Base-by-base conservation (phyloP, 2,113 vertebrate species). In the Chrysemys picta region DNA sequence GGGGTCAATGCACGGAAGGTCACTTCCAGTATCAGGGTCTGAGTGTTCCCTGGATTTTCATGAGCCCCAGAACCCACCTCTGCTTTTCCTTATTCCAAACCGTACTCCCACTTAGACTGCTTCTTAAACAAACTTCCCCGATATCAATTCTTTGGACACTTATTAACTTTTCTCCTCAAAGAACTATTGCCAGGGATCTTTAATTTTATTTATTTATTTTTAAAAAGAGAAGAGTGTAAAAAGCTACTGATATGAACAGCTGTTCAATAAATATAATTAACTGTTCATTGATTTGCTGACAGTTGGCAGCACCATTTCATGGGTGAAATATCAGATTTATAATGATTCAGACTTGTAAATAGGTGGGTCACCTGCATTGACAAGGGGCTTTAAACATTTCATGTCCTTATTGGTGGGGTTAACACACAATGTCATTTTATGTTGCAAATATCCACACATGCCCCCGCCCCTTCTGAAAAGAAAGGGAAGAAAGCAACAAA, bases 261-360 rank as follows among this genome's bases (percentile, higher is more conserved):
- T 96, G 95, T 94, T 82, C 80, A 72, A 89, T 17, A 95, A 94
- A 85, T 86, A 87, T 56, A 93, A 94, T 92, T 91, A 96, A 96
- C 92, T 96, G 89, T 95, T 96, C 89, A 82, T n/a, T 91, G 91
- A 96, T 87, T 38, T 96, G 89, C 72, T 95, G 95, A 95, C 92
- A 91, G 87, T 89, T 97, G 94, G 93, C 93, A 94, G 50, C 92
- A 91, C 53, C 49, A 38, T 95, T 96, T 91, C 69, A 82, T 45
- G 84, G 53, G 45, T 88, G 89, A 96, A 96, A 92, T 85, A 93
- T 82, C 49, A 54, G 79, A 93, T 89, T 76, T 84, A 38, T 59
- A 93, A 65, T 93, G 91, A 90, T 85, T 88, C 53, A 76, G 3
- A 27, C 53, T 87, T 69, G 80, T 88, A 93, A 92, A 87, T 31